Evolutionary conservation across 2,888 invertebrate genomes (phyloP).

Genomic region (Phengaris alcon): DNA sequence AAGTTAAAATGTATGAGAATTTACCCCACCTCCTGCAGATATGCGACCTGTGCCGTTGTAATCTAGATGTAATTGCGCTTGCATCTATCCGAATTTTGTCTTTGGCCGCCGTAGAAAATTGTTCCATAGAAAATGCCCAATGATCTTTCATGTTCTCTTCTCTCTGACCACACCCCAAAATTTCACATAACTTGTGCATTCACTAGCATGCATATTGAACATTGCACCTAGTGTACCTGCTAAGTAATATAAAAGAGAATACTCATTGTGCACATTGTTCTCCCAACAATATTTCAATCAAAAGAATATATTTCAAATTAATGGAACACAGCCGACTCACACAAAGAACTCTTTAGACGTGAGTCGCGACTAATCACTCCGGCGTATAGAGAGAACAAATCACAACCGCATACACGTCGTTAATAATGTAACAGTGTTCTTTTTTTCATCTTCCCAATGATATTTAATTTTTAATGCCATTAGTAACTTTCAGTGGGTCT

Average conservation of each 20-base stretch:
- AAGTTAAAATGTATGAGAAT: too few relatives aligned
- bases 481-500: slow-evolving; percentile 37
- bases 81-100: too few relatives aligned
- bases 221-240: neutral
- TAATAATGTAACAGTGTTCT: slow-evolving; percentile 33
- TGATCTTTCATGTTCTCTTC: too few relatives aligned
- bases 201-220: neutral
- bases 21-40: too few relatives aligned
- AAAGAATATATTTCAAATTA: slow-evolving; percentile 19
- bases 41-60: too few relatives aligned
- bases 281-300: slow-evolving; percentile 1
- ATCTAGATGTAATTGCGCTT: too few relatives aligned
- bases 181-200: neutral
- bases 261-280: neutral
- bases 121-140: too few relatives aligned
- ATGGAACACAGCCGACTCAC: slow-evolving; percentile 6
- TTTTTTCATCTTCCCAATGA: slow-evolving; percentile 63
- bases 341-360: slow-evolving; percentile 15
- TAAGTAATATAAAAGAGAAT: neutral
- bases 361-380: slow-evolving; percentile 19
- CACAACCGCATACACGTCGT: slow-evolving; percentile 5
- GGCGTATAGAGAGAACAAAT: slow-evolving; percentile 2
- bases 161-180: neutral
- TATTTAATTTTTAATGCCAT: slow-evolving; percentile 67
- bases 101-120: too few relatives aligned